phyloP scores from a whole-genome alignment of 2,888 invertebrate genomes.

The Drosophila subquinaria region DNA sequence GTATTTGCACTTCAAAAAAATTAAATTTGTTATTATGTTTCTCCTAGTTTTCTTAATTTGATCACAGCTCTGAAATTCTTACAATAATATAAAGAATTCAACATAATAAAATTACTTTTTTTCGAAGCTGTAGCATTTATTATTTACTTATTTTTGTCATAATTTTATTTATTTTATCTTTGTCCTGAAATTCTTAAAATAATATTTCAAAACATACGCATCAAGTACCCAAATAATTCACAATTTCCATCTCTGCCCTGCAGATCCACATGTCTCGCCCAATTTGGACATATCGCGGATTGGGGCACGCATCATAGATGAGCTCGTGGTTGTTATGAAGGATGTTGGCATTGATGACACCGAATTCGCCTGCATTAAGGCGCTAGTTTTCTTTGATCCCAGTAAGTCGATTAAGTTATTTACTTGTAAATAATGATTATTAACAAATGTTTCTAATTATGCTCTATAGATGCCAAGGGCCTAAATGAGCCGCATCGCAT shows the following conservation, averaged over 20 bases:
- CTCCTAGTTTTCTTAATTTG: no score
- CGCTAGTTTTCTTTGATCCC: conserved; percentile 99
- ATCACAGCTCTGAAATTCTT: no score
- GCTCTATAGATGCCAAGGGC: conserved; percentile 93
- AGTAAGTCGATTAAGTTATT: conserved; percentile 88
- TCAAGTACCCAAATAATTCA: no score
- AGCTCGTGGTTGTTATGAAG: conserved; percentile 96
- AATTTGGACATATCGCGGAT: conserved; percentile 97
- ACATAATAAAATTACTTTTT: no score
- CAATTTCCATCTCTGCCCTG: not conserved
- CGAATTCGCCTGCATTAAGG: conserved; percentile 99
- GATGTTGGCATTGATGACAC: conserved; percentile 98
- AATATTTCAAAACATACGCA: no score
- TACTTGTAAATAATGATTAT: not conserved
- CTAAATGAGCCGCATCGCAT: conserved; percentile 94
- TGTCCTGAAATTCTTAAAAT: no score
- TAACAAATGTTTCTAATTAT: not conserved
- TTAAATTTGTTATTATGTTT: no score
- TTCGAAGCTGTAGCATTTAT: no score
- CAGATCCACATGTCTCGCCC: conserved; percentile 89
- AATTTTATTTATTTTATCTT: no score
- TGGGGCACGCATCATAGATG: conserved; percentile 97
- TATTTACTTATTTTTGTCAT: no score
- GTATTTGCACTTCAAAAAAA: no score
- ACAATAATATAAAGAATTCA: no score